These are phyloP conservation scores for Apodemus speciosus DNA, from an alignment of 2,113 vertebrate genomes.

Conservation along the genomic window DNA sequence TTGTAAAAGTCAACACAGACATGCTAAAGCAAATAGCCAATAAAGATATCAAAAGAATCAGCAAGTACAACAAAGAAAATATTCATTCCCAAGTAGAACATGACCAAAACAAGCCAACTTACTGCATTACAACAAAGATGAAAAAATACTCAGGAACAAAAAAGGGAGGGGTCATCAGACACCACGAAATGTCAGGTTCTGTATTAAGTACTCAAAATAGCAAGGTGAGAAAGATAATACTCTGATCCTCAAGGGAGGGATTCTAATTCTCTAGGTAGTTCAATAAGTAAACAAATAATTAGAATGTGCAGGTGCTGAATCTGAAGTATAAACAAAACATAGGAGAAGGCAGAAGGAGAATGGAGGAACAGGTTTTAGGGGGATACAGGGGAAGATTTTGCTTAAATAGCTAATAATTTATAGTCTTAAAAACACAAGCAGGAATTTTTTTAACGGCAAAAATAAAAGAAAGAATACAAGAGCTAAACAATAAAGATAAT, in stretches of 20 bases:
- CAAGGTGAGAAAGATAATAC: constrained; percentile 9
- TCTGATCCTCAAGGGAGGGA: constrained; percentile 2
- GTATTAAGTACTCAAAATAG: background rate
- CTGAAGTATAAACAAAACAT: background rate
- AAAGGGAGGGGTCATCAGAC: background rate
- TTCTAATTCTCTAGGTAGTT: constrained; percentile 11
- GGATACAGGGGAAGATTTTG: background rate
- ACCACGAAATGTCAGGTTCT: constrained; percentile 5
- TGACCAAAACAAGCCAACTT: constrained; percentile 14
- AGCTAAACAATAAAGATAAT: constrained; percentile 14
- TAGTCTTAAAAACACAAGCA: background rate
- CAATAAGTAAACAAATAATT: constrained; percentile 44
- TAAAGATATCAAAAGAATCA: constrained; percentile 32
- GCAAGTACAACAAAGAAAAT: background rate
- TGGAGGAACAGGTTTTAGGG: background rate
- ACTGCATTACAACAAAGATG: background rate
- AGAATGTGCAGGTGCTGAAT: background rate
- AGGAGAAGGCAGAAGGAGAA: background rate
- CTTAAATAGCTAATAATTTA: background rate
- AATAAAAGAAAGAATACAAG: constrained; percentile 16
- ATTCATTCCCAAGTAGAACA: background rate
- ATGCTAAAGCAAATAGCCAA: constrained; percentile 33
- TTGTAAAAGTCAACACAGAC: constrained; percentile 16
- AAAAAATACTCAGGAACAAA: constrained; percentile 19
- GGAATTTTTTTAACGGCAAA: background rate